Evolutionary conservation across 2,113 vertebrate species (phyloP).

Genomic region (Corythaixoides concolor): DNA sequence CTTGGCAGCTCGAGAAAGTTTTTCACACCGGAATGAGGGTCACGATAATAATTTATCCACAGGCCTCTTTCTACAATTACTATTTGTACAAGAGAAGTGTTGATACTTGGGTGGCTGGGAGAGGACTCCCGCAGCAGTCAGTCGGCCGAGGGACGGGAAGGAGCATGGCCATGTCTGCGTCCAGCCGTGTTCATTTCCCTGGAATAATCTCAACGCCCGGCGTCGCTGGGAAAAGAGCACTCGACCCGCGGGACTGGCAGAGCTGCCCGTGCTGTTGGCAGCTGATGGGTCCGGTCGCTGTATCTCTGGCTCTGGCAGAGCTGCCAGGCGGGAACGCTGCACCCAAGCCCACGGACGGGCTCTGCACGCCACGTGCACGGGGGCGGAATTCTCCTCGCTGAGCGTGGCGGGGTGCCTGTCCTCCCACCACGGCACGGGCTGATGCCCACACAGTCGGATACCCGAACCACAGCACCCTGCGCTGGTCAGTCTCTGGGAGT

Average conservation of each 20-base stretch:
- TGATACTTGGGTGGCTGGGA: neutral
- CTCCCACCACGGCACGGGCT: fast-evolving
- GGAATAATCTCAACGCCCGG: neutral
- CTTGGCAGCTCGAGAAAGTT: constrained; percentile 72
- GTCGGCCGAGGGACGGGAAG: fast-evolving
- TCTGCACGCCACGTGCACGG: fast-evolving
- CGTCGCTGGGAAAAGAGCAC: neutral
- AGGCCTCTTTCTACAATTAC: constrained; percentile 58
- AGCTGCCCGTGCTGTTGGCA: no score
- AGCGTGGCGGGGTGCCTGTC: fast-evolving
- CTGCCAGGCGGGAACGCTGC: neutral
- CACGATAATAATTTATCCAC: constrained; percentile 79
- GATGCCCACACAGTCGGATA: fast-evolving
- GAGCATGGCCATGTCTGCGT: fast-evolving
- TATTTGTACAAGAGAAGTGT: constrained; percentile 64
- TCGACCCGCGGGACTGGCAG: fast-evolving
- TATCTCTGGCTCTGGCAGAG: neutral
- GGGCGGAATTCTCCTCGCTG: neutral
- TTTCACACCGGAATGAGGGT: constrained; percentile 69
- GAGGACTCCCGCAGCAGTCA: neutral
- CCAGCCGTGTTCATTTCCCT: fast-evolving
- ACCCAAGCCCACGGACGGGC: neutral
- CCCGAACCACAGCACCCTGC: neutral
- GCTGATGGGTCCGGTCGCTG: neutral
- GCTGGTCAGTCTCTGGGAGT: neutral